phyloP scores from a whole-genome alignment of 2,797 vertebrate species.

The Gymnoscopelus braueri region DNA sequence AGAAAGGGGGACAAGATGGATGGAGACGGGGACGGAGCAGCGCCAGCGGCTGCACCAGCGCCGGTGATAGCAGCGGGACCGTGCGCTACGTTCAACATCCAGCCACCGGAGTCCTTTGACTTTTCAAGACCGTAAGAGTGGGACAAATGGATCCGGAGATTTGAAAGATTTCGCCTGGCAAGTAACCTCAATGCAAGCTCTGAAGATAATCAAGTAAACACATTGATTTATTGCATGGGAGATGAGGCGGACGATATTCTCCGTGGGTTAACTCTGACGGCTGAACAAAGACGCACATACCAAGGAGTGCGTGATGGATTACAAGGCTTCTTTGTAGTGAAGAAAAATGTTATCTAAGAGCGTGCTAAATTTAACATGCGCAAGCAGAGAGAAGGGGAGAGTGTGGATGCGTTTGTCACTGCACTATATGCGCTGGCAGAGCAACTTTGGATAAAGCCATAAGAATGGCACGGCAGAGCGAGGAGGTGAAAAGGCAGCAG shows the following conservation, averaged over 20 bases:
- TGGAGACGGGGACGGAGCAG: no score
- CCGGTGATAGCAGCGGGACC: no score
- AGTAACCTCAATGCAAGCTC: conserved; percentile 9
- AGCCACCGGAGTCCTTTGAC: no score
- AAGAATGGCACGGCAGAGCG: no score
- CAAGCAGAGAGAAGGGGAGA: conserved; percentile 19
- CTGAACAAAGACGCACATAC: neutral
- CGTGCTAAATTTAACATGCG: conserved; percentile 20
- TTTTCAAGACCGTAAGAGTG: conserved; percentile 13
- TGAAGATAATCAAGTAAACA: conserved; percentile 35
- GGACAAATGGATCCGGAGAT: conserved; percentile 4
- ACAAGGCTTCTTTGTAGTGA: neutral
- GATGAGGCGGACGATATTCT: conserved; percentile 19
- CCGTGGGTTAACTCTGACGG: conserved; percentile 13
- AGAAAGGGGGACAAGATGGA: no score
- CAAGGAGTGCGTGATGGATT: neutral
- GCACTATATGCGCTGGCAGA: conserved; percentile 18
- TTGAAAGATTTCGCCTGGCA: conserved; percentile 3
- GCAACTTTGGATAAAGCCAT: no score
- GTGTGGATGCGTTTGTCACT: conserved; percentile 32
- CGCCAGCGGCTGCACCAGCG: no score
- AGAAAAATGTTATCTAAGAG: conserved; percentile 25
- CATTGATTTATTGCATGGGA: conserved; percentile 30
- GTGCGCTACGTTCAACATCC: no score
- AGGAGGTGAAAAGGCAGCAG: no score